Conservation (phyloP, 2,797 vertebrate genomes). For the Trachops cirrhosus region DNA sequence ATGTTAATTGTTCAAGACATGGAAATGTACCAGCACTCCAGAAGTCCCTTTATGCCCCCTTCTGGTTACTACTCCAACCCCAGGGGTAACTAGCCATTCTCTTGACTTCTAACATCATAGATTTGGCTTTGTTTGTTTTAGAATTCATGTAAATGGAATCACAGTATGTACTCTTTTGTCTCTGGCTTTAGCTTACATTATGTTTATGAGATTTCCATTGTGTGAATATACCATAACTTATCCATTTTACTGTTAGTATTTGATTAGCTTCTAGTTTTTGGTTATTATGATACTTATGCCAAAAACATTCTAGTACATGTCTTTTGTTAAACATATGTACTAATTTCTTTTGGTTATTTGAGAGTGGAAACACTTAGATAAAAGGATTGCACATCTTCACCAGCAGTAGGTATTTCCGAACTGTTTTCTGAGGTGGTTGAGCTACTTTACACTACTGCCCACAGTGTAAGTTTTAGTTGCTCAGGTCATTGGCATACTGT, state of each 20-base stretch:
- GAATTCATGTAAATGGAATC: neutral
- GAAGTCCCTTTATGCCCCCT: neutral
- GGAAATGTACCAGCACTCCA: neutral
- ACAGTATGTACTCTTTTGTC: no score
- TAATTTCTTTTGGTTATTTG: neutral
- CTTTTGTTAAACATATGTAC: neutral
- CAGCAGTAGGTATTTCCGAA: neutral
- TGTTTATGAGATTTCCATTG: no score
- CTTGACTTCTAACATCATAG: neutral
- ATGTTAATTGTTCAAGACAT: neutral
- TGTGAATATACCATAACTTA: no score
- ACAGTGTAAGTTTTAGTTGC: neutral
- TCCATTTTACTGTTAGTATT: neutral
- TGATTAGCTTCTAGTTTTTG: neutral
- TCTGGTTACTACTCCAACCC: neutral
- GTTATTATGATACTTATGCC: neutral
- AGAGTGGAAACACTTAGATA: neutral
- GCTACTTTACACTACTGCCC: neutral
- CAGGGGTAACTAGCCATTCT: neutral
- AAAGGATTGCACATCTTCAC: neutral
- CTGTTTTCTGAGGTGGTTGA: neutral
- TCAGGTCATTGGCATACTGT: neutral
- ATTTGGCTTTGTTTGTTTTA: slow-evolving; percentile 18
- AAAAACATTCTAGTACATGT: neutral
- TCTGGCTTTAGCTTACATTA: no score